Evolutionary conservation across 2,888 invertebrate genomes (phyloP).

Genomic region (Germaria angustata): DNA sequence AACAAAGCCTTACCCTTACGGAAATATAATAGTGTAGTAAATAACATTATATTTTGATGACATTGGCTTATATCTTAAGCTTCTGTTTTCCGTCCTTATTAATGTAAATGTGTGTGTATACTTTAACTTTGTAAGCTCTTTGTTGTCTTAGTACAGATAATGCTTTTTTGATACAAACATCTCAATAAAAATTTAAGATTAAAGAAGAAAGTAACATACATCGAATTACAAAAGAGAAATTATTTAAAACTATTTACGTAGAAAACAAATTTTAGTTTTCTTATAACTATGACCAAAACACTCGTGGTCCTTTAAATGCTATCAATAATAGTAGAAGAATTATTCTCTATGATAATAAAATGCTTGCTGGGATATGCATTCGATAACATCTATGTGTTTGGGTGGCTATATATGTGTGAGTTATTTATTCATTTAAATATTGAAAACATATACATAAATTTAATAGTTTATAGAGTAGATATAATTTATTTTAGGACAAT

Average conservation of each 20-base stretch:
- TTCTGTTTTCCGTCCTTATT: neutral
- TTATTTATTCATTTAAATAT: constrained; percentile 18
- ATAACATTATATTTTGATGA: neutral
- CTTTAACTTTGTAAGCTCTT: neutral
- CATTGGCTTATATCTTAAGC: neutral
- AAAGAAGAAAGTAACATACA: neutral
- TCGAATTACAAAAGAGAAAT: neutral
- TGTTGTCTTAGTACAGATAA: neutral
- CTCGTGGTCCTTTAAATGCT: too few relatives aligned
- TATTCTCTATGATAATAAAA: neutral
- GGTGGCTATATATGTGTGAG: neutral
- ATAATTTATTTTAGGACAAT: constrained; percentile 54
- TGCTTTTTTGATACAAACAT: neutral
- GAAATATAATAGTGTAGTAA: neutral
- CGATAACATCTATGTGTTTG: neutral
- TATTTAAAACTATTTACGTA: neutral
- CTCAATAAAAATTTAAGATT: neutral
- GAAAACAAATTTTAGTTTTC: too few relatives aligned
- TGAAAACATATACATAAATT: neutral
- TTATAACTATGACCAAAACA: too few relatives aligned
- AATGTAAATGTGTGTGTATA: neutral
- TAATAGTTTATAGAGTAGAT: constrained; percentile 9
- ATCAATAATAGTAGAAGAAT: too few relatives aligned
- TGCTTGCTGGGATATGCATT: neutral
- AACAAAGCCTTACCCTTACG: too few relatives aligned